phyloP scores from a whole-genome alignment of 2,888 invertebrate species.

The Sphecodes monilicornis region DNA sequence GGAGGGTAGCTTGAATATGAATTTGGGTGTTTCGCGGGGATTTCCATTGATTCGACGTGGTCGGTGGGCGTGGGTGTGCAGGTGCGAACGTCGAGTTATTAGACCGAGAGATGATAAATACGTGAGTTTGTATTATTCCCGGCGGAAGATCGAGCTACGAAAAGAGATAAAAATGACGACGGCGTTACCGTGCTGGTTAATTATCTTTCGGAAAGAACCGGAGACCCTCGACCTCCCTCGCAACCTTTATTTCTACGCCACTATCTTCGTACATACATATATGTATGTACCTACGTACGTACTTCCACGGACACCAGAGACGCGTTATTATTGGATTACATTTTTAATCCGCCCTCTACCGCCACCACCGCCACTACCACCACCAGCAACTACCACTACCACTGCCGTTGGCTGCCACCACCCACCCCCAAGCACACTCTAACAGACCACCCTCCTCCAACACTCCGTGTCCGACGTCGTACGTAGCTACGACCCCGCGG shows the following conservation, averaged over 20 bases:
- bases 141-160: not conserved
- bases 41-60: not conserved
- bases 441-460: conserved; percentile 66
- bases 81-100: not conserved
- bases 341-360: conserved; percentile 83
- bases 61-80: not conserved
- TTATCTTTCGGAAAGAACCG: conserved; percentile 58
- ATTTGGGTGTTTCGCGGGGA: not conserved
- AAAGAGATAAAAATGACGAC: conserved; percentile 35
- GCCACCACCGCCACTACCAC: conserved; percentile 60
- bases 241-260: conserved; percentile 72
- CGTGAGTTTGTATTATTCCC: conserved; percentile 15
- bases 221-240: conserved; percentile 52
- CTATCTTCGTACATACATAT: conserved; percentile 64
- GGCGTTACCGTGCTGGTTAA: conserved; percentile 58
- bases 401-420: conserved; percentile 38
- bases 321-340: conserved; percentile 85
- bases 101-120: not conserved
- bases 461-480: conserved; percentile 71
- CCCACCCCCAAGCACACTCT: conserved; percentile 46
- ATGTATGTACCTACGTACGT: conserved; percentile 72
- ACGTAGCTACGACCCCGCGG: conserved; percentile 77
- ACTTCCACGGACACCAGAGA: conserved; percentile 82
- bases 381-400: conserved; percentile 48
- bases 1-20: not conserved